Percentiles rank a stretch among this genome's conserved stretches.
Evolutionary conservation across 2,888 invertebrate species (phyloP).

Genomic region (Holacanthella duospinosa): DNA sequence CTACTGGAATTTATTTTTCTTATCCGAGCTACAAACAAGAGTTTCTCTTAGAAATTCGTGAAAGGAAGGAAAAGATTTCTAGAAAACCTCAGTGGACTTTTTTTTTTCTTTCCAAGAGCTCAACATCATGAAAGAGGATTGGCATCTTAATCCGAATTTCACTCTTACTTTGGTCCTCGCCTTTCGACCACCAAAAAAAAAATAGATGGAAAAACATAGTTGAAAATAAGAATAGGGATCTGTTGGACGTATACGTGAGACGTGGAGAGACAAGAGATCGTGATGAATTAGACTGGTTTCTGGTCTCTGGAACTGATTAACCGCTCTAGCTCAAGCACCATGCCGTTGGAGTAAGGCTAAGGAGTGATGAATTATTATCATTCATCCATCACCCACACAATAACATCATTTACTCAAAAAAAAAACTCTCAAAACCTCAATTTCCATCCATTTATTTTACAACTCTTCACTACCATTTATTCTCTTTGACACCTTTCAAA

Average conservation of each 20-base stretch:
- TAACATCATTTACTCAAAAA: neutral
- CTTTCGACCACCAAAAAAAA: no score
- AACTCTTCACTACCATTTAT: neutral
- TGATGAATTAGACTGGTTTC: neutral
- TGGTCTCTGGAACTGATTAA: neutral
- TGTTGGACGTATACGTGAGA: neutral
- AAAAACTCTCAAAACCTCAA: neutral
- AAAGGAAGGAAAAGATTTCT: neutral
- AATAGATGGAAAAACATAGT: no score
- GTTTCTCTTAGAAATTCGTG: neutral
- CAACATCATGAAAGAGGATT: constrained; percentile 1
- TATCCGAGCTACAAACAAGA: neutral
- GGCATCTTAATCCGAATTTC: neutral
- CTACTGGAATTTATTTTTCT: no score
- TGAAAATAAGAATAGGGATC: no score
- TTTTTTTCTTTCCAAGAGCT: neutral
- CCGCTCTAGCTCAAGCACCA: neutral
- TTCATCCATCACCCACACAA: neutral
- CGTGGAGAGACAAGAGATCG: neutral
- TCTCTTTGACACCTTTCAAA: neutral
- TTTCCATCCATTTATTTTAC: neutral
- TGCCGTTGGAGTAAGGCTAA: neutral
- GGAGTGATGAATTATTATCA: neutral
- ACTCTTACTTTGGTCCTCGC: neutral
- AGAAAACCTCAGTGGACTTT: neutral